These are phyloP conservation scores for honey bee (Apis mellifera) DNA, from an alignment of 1,140 invertebrate species.

Conservation along the genomic window DNA sequence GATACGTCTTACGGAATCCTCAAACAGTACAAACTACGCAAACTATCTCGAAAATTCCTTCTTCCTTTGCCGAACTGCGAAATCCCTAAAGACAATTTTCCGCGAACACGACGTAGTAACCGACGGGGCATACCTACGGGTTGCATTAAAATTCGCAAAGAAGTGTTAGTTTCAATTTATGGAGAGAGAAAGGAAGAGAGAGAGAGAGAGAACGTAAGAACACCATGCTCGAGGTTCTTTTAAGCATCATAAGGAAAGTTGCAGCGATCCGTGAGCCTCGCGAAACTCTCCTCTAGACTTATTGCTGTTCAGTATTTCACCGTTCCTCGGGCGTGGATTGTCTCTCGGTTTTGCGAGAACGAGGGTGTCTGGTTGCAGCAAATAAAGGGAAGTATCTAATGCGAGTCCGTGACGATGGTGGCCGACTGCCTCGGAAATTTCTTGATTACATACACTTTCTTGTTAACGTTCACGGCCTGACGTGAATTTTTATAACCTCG, in stretches of 20 bases:
- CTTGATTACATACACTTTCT: slow-evolving; percentile 63
- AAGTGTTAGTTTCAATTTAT: slow-evolving; percentile 19
- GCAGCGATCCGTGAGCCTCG: background rate
- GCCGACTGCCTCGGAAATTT: slow-evolving; percentile 45
- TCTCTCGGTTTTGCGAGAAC: slow-evolving; percentile 52
- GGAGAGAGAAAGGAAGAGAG: background rate
- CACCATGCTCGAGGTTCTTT: background rate
- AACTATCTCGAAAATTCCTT: slow-evolving; percentile 18
- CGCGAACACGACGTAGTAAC: slow-evolving; percentile 1
- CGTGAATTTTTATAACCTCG: slow-evolving; percentile 58
- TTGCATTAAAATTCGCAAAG: slow-evolving; percentile 6
- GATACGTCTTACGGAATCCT: slow-evolving; percentile 22
- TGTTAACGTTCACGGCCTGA: slow-evolving; percentile 57
- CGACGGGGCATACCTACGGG: background rate
- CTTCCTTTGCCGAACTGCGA: background rate
- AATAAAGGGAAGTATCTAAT: slow-evolving; percentile 61
- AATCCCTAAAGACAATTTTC: slow-evolving; percentile 13
- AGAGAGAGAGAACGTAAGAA: background rate
- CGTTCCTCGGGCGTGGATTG: slow-evolving; percentile 35
- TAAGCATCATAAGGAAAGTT: slow-evolving; percentile 15
- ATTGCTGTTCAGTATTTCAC: slow-evolving; percentile 45
- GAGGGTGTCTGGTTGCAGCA: slow-evolving; percentile 39
- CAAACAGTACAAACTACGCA: slow-evolving; percentile 16
- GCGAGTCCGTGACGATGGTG: slow-evolving; percentile 48
- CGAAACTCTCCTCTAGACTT: slow-evolving; percentile 15